Conservation (phyloP, 2,888 invertebrate genomes). For the Notodonta dromedarius region DNA sequence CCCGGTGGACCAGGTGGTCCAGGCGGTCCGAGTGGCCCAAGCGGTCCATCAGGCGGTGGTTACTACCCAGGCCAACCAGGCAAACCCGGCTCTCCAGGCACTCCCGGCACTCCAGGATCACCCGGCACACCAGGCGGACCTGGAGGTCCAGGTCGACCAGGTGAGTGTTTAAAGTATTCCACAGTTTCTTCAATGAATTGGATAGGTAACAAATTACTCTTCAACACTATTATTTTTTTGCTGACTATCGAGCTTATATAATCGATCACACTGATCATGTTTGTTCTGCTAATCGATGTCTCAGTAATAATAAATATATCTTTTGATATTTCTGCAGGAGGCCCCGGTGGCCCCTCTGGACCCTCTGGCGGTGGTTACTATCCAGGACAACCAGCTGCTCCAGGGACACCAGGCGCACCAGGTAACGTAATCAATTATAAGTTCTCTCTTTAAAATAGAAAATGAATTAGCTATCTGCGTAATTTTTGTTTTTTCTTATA, state of each 20-base stretch:
- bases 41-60: constrained; percentile 38
- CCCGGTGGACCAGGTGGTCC: constrained; percentile 38
- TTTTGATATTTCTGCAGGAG: constrained; percentile 4
- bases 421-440: constrained; percentile 7
- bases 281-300: too few relatives aligned
- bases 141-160: constrained; percentile 30
- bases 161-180: neutral
- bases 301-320: neutral
- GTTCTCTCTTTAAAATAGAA: too few relatives aligned
- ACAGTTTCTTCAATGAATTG: too few relatives aligned
- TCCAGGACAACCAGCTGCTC: constrained; percentile 16
- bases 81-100: constrained; percentile 21
- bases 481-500: too few relatives aligned
- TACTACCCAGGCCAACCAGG: constrained; percentile 49
- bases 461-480: too few relatives aligned
- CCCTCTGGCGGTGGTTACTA: constrained; percentile 15
- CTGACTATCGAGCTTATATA: too few relatives aligned
- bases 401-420: constrained; percentile 31
- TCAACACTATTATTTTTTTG: too few relatives aligned
- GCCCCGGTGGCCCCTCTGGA: constrained; percentile 17
- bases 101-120: constrained; percentile 26
- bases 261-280: too few relatives aligned
- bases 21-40: constrained; percentile 39
- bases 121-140: constrained; percentile 32
- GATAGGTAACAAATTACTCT: too few relatives aligned